A percentile compares a stretch with the other conserved stretches of the same genome.
Evolutionary conservation across 2,888 invertebrate genomes (phyloP).

Genomic region (Lasioglossum lativentre): DNA sequence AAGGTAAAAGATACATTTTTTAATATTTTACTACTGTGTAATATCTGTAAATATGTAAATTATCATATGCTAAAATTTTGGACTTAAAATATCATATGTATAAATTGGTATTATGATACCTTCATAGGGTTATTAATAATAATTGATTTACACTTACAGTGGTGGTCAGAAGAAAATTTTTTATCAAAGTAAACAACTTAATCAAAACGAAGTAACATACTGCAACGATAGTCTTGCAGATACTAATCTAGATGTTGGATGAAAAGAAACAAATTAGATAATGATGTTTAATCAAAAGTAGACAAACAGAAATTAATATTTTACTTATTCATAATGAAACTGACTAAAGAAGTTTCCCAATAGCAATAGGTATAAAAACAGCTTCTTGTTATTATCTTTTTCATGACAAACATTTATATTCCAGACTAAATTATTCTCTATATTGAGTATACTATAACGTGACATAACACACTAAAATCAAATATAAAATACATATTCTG

Average conservation of each 20-base stretch:
- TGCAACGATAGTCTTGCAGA: background rate
- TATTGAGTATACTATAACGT: background rate
- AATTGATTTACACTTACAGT: slow-evolving; percentile 39
- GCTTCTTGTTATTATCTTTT: background rate
- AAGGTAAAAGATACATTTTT: slow-evolving; percentile 47
- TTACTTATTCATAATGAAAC: background rate
- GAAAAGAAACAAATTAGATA: background rate
- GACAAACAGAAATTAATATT: background rate
- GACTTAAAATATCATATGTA: slow-evolving; percentile 19
- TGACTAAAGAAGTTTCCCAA: background rate
- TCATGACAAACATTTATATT: background rate
- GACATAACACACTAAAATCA: background rate
- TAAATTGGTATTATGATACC: slow-evolving; percentile 54
- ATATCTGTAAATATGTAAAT: slow-evolving; percentile 65
- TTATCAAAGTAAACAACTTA: background rate
- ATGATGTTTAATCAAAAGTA: background rate
- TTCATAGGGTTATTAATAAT: slow-evolving; percentile 40
- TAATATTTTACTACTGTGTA: slow-evolving; percentile 28
- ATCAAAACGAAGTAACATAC: background rate
- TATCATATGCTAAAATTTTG: slow-evolving; percentile 35
- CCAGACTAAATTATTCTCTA: background rate
- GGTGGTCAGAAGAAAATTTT: slow-evolving; percentile 13
- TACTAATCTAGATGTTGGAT: background rate
- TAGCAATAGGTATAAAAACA: background rate
- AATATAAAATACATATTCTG: background rate